A percentile compares a stretch with the other conserved stretches of the same genome.
phyloP scores from a whole-genome alignment of 2,797 vertebrate genomes.

The Cyprinodon diabolis region DNA sequence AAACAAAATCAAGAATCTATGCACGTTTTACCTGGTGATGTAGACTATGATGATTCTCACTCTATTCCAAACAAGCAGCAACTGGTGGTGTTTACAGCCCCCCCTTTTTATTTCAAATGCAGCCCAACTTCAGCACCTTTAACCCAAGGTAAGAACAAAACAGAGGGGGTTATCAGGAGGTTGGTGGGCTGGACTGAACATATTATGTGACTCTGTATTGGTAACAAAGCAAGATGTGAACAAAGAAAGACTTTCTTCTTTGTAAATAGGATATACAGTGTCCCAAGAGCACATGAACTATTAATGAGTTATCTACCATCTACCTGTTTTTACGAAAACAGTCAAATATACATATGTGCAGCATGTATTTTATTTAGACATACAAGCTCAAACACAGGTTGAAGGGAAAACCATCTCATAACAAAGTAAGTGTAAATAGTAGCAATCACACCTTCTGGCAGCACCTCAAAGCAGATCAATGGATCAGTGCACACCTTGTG shows the following conservation, averaged over 20 bases:
- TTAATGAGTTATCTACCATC: conserved; percentile 35
- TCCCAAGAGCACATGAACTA: conserved; percentile 23
- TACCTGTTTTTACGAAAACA: conserved; percentile 51
- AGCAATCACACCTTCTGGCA: conserved; percentile 66
- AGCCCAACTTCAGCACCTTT: conserved; percentile 35
- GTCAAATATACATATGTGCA: conserved; percentile 30
- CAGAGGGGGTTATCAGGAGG: conserved; percentile 61
- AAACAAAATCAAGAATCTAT: conserved; percentile 1
- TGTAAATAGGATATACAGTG: conserved; percentile 67
- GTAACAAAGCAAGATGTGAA: conserved; percentile 68
- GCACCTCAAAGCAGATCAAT: conserved; percentile 73
- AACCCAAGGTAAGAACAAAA: conserved; percentile 69
- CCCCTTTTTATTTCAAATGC: conserved; percentile 73
- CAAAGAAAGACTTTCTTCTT: conserved; percentile 72
- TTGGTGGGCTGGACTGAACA: conserved; percentile 70
- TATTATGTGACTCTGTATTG: conserved; percentile 78
- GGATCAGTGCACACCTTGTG: conserved; percentile 44
- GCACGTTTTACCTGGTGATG: conserved; percentile 64
- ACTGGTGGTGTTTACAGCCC: conserved; percentile 33
- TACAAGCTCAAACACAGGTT: conserved; percentile 26
- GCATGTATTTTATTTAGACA: conserved; percentile 24
- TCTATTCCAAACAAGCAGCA: conserved; percentile 54
- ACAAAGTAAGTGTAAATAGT: conserved; percentile 34
- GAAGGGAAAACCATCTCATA: conserved; percentile 38
- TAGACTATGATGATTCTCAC: conserved; percentile 46